Conservation (phyloP, 2,113 vertebrate species). For the Poeciliopsis occidentalis region DNA sequence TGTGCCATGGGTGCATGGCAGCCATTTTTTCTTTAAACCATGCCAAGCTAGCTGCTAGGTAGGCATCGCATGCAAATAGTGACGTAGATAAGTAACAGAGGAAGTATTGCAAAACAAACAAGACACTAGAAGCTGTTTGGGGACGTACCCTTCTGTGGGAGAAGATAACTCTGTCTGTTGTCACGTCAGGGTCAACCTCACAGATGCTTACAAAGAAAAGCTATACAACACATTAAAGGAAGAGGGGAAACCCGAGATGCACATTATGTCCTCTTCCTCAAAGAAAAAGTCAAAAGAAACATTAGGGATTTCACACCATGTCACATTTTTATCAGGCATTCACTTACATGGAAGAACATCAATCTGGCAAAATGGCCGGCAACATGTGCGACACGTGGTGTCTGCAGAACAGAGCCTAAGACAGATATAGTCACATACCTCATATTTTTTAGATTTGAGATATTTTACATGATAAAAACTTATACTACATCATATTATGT, state of each 20-base stretch:
- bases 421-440: no score
- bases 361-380: background rate
- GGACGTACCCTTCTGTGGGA: background rate
- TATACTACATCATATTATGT: no score
- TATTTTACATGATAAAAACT: no score
- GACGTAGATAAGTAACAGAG: background rate
- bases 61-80: background rate
- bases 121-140: background rate
- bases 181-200: background rate
- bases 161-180: background rate
- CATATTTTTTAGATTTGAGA: no score
- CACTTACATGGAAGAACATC: background rate
- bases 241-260: background rate
- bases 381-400: no score
- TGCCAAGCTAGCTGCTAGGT: background rate
- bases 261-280: background rate
- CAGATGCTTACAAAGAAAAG: background rate
- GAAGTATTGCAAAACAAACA: background rate
- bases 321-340: background rate
- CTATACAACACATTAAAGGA: background rate
- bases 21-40: background rate
- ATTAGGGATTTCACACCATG: background rate
- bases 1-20: no score
- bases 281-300: background rate
- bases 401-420: background rate